phyloP scores from a whole-genome alignment of 2,797 vertebrate species.

The Odontamblyopus lacepedii region DNA sequence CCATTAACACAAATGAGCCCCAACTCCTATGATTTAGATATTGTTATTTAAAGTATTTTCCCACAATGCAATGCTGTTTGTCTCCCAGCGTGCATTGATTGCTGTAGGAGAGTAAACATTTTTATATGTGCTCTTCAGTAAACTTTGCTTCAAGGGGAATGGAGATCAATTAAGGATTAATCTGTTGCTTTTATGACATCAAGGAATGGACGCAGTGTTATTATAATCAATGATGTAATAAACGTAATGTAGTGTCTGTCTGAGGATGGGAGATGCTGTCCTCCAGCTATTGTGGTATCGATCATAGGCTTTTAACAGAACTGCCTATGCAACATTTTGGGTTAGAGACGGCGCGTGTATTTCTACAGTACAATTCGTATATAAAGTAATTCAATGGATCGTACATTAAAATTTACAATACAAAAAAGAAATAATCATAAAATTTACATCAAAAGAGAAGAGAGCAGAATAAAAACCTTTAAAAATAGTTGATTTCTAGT shows the following conservation, averaged over 20 bases:
- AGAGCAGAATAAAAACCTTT: too few species aligned
- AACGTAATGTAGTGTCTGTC: constrained; percentile 29
- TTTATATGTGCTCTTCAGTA: constrained; percentile 30
- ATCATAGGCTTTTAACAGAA: background rate
- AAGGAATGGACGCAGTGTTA: constrained; percentile 11
- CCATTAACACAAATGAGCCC: constrained; percentile 36
- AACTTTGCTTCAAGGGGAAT: constrained; percentile 35
- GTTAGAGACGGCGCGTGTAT: background rate
- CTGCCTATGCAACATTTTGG: background rate
- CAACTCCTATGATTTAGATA: constrained; percentile 1
- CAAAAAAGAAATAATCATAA: too few species aligned
- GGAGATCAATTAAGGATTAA: constrained; percentile 36
- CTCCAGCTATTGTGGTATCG: background rate
- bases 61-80: constrained; percentile 4
- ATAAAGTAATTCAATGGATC: too few species aligned
- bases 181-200: constrained; percentile 28
- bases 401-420: too few species aligned
- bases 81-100: constrained; percentile 37
- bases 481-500: too few species aligned
- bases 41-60: background rate
- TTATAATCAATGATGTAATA: constrained; percentile 29
- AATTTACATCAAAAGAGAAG: too few species aligned
- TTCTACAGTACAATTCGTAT: too few species aligned
- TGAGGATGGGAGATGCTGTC: constrained; percentile 2
- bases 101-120: constrained; percentile 21